Conservation (phyloP, 2,113 vertebrate genomes). For the Epinephelus cyanopodus region DNA sequence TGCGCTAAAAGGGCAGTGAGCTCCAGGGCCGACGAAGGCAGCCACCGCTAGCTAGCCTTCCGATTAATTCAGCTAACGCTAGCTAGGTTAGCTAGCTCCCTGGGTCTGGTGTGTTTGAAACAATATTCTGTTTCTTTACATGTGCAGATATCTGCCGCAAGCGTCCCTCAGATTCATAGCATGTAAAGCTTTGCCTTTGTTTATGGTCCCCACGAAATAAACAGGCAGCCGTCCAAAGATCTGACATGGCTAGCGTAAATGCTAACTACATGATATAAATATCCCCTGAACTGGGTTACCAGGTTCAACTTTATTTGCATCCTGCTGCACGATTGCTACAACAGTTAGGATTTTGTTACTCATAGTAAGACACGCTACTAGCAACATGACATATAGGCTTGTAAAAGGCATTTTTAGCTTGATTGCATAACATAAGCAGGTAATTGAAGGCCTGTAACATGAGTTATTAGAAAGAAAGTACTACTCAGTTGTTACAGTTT, state of each 20-base stretch:
- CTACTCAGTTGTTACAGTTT: not conserved
- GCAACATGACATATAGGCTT: accelerated
- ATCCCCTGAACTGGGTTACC: not conserved
- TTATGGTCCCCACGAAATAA: not conserved
- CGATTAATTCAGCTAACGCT: slow-evolving; percentile 26
- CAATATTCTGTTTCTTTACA: not conserved
- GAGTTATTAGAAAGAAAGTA: not conserved
- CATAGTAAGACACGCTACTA: too few species aligned
- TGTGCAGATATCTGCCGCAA: not conserved
- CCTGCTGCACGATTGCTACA: not conserved
- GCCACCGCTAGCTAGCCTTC: slow-evolving; percentile 2
- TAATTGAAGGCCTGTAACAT: not conserved
- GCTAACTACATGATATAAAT: slow-evolving; percentile 9
- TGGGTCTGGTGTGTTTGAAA: not conserved
- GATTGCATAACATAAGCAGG: not conserved
- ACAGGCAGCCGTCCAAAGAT: not conserved
- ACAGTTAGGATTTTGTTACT: not conserved
- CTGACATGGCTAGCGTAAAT: not conserved
- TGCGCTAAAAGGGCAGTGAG: not conserved
- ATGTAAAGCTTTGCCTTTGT: not conserved
- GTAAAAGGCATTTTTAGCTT: too few species aligned
- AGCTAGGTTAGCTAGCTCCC: not conserved
- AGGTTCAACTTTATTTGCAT: not conserved
- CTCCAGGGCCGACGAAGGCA: slow-evolving; percentile 1
- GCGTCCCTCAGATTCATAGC: not conserved